phyloP scores from a whole-genome alignment of 2,113 vertebrate genomes.

The Addax nasomaculatus region DNA sequence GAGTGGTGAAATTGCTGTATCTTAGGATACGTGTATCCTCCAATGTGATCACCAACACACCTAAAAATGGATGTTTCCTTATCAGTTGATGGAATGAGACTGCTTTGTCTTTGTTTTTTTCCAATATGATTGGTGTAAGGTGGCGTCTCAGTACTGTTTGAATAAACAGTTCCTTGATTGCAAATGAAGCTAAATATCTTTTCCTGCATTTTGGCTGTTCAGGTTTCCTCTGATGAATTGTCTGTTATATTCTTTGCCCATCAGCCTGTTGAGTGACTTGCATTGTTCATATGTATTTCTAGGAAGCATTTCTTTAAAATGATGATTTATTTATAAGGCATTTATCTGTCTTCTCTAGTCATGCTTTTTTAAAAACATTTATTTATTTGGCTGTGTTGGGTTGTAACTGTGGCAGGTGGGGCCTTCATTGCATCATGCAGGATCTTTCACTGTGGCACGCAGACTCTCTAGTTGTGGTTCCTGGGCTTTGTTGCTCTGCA shows the following conservation, averaged over 20 bases:
- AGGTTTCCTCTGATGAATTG: accelerated
- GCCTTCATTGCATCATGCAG: background rate
- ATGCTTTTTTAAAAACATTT: background rate
- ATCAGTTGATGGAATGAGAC: accelerated
- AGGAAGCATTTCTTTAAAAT: background rate
- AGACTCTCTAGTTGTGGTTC: background rate
- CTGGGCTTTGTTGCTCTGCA: background rate
- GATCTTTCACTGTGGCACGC: background rate
- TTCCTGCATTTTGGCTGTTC: background rate
- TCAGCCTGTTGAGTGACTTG: background rate
- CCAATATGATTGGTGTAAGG: accelerated
- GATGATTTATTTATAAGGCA: background rate
- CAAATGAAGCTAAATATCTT: background rate
- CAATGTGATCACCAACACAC: accelerated
- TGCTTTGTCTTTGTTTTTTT: accelerated
- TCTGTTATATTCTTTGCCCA: background rate
- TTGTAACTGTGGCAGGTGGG: background rate
- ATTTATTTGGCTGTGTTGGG: background rate
- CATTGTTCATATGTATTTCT: background rate
- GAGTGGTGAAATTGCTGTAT: accelerated
- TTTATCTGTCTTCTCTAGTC: background rate
- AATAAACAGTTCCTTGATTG: accelerated
- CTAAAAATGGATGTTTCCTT: accelerated
- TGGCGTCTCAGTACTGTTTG: accelerated
- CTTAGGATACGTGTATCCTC: accelerated